phyloP scores from a whole-genome alignment of 2,888 invertebrate genomes.

The Ligdia adustata region DNA sequence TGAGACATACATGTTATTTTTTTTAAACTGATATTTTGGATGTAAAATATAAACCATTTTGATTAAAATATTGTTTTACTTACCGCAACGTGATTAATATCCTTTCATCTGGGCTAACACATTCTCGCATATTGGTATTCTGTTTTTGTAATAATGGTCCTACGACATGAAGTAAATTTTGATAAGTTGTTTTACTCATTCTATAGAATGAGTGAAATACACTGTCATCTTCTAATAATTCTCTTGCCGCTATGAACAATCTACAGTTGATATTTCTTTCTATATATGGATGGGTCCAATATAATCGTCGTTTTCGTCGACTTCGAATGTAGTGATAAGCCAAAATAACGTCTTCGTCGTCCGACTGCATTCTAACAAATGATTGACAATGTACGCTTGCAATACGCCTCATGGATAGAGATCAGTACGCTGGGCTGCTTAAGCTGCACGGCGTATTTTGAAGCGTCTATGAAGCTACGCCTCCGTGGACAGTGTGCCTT shows the following conservation, averaged over 20 bases:
- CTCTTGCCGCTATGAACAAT: slow-evolving; percentile 13
- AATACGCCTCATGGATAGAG: slow-evolving; percentile 27
- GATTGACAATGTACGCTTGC: slow-evolving; percentile 23
- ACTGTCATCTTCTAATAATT: slow-evolving; percentile 16
- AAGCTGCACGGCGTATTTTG: slow-evolving; percentile 18
- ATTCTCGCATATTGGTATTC: slow-evolving; percentile 17
- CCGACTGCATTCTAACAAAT: slow-evolving; percentile 15
- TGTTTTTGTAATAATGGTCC: slow-evolving; percentile 16
- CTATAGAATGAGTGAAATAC: slow-evolving; percentile 17
- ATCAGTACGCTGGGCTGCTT: slow-evolving; percentile 26
- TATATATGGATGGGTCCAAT: slow-evolving; percentile 11
- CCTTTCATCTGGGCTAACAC: slow-evolving; percentile 18
- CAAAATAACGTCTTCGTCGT: slow-evolving; percentile 13
- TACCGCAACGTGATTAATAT: slow-evolving; percentile 16
- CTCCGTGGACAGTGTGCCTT: neutral
- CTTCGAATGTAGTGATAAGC: slow-evolving; percentile 13
- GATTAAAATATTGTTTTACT: slow-evolving; percentile 10
- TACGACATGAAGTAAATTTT: slow-evolving; percentile 19
- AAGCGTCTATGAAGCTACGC: neutral
- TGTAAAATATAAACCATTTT: slow-evolving; percentile 5
- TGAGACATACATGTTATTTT: slow-evolving; percentile 18
- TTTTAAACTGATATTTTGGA: slow-evolving; percentile 16
- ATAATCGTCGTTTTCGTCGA: slow-evolving; percentile 8
- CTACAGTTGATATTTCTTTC: slow-evolving; percentile 17
- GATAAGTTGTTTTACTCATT: slow-evolving; percentile 15